phyloP scores from a whole-genome alignment of 1,140 invertebrate genomes.

The Nymphalis io region DNA sequence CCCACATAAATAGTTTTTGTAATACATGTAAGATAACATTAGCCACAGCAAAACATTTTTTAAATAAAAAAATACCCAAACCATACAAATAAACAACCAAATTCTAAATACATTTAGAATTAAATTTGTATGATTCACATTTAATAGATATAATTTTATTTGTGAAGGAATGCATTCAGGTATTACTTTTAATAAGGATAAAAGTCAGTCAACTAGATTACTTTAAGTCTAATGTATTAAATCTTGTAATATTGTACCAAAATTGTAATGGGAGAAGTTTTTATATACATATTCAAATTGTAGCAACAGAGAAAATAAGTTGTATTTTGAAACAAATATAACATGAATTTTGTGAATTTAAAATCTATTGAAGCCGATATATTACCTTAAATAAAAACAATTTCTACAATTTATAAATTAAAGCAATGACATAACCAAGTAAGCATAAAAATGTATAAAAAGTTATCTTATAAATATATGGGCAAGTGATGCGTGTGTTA shows the following conservation, averaged over 20 bases:
- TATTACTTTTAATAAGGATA: slow-evolving; percentile 10
- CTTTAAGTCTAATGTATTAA: slow-evolving; percentile 17
- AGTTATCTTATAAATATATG: no score
- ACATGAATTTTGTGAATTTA: no score
- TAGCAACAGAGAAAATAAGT: background rate
- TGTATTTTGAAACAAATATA: background rate
- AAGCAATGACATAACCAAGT: no score
- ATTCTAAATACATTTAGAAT: background rate
- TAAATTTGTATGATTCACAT: background rate
- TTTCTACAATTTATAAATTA: no score
- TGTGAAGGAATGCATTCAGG: slow-evolving; percentile 41
- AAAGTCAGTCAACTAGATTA: slow-evolving; percentile 23
- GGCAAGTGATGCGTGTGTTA: no score
- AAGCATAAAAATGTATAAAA: no score
- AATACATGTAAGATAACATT: background rate
- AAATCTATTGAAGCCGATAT: no score
- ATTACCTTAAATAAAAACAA: no score
- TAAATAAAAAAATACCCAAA: background rate
- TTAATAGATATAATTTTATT: slow-evolving; percentile 8
- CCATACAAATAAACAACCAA: background rate
- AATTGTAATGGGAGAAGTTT: slow-evolving; percentile 7
- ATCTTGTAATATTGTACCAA: slow-evolving; percentile 15
- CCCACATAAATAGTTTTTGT: background rate
- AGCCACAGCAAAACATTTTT: background rate
- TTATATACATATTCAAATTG: background rate